Evolutionary conservation across 1,140 invertebrate species (phyloP), one percentile per base, ranked within the genome.

Genomic region (Helicoverpa zea): DNA sequence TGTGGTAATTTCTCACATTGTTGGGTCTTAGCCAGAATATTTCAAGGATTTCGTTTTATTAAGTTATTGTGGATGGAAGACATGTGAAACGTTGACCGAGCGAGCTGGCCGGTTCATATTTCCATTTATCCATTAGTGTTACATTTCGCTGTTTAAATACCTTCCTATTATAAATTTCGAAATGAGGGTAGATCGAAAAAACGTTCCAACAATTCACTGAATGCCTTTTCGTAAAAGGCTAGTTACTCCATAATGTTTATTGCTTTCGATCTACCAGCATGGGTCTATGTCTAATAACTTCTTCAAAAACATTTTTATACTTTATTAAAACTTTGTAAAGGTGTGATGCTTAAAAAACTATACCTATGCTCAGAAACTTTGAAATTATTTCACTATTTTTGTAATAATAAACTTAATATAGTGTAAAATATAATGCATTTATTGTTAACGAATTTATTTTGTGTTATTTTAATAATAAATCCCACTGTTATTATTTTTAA

Each of bases 361-460:
- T 86, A 87, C 74, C 70, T 88, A 87, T 91, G 91, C 89, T 92
- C 90, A 91, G 87, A 90, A 83, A 83, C 82, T 79, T 82, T 78
- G 81, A 86, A 81, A 84, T 87, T 84, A 85, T 87, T 91, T 86
- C 84, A 89, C 84, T 92, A 90, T 91, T 92, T 92, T 91, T 91
- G 73, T 92, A 92, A 83, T 88, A 89, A 87, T 74, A 86, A 83
- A 72, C 43, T 88, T 87, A 89, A 85, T 54, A 88, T 84, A 80
- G 63, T 86, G 83, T 81, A 81, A 84, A 83, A 88, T 86, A 88
- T 84, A 86, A 85, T 92, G 93, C 93, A 94, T 94, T 94, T 94
- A 94, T 89, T 90, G 88, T 91, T 92, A 92, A 90, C 92, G 93
- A 94, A 94, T 94, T 94, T 94, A 94, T 94, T 90, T 93, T 94